Conservation (phyloP, 1,140 invertebrate species). For the Lordiphosa mommai region DNA sequence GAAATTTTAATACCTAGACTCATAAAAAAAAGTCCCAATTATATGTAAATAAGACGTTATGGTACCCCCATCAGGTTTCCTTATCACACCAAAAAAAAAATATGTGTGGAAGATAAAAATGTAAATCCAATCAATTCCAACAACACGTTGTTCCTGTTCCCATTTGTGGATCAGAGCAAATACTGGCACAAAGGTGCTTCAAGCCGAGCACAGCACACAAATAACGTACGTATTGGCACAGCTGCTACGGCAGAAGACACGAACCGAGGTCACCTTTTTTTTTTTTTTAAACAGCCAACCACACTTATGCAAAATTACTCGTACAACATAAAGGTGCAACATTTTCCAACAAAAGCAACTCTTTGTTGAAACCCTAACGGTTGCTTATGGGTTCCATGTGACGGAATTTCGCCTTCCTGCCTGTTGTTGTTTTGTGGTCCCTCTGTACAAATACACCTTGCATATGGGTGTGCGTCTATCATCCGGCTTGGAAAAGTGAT, state of each 20-base stretch:
- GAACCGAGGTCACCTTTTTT: constrained; percentile 12
- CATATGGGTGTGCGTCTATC: constrained; percentile 30
- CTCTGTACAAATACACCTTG: constrained; percentile 73
- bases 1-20: constrained; percentile 25
- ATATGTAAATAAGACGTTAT: constrained; percentile 35
- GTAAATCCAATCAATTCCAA: constrained; percentile 32
- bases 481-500: constrained; percentile 63
- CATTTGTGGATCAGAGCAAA: background rate
- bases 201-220: no score
- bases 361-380: constrained; percentile 65
- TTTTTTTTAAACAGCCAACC: constrained; percentile 17
- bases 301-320: constrained; percentile 7
- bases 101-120: background rate
- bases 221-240: constrained; percentile 71
- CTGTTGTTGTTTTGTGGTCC: constrained; percentile 10
- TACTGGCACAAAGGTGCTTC: no score
- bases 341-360: constrained; percentile 70
- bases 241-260: constrained; percentile 35
- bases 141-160: constrained; percentile 27
- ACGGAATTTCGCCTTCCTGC: constrained; percentile 48
- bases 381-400: constrained; percentile 31
- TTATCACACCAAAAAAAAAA: constrained; percentile 15
- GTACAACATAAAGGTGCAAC: constrained; percentile 58
- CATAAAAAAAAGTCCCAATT: constrained; percentile 17
- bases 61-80: constrained; percentile 14